Evolutionary conservation across 2,113 vertebrate species (phyloP), one percentile per base, ranked within the genome.

Genomic region (Phrynosoma blainvillii): DNA sequence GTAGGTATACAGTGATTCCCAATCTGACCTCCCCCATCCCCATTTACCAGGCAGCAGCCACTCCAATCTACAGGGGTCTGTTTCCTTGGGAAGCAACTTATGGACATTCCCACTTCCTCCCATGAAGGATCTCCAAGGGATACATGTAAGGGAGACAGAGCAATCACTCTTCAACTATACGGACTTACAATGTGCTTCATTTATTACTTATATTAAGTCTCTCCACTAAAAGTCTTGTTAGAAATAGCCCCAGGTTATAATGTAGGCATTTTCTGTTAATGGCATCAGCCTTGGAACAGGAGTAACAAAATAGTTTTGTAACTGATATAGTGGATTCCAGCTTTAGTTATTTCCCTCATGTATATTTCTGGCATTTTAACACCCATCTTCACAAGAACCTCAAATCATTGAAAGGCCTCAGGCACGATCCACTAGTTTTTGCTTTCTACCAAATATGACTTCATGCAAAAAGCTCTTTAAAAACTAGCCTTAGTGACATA

Each of bases 201-300:
- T 92, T 84, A 20, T 78, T 87, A 27, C 82, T 91, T 86, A 85
- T 0, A 83, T 90, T 66, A 88, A 78, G 66, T 1, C 59, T 86
- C 71, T 88, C 78, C n/a, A 79, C 65, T 23, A 89, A 84, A 89
- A 88, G 6, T 9, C 86, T 77, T 82, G 12, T 92, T 87, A 78
- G 88, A 94, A 94, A 91, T 3, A 92, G 80, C 84, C 68, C 76
- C 71, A 5, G 81, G 59, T 77, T n/a, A 82, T 70, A 89, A 85
- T 36, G 2, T 82, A 90, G 84, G 75, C 83, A 73, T 93, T 89
- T 92, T 89, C 76, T 86, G 30, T 70, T 95, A 92, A 94, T 88
- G 70, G 86, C 40, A 84, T 91, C 90, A 93, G 75, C 74, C 71
- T 86, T 90, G 89, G 87, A 94, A 92, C 32, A 88, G 79, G 92